A percentile compares a stretch with the other conserved stretches of the same genome.
Conservation (phyloP, 1,140 invertebrate species). For the Drosophila littoralis region DNA sequence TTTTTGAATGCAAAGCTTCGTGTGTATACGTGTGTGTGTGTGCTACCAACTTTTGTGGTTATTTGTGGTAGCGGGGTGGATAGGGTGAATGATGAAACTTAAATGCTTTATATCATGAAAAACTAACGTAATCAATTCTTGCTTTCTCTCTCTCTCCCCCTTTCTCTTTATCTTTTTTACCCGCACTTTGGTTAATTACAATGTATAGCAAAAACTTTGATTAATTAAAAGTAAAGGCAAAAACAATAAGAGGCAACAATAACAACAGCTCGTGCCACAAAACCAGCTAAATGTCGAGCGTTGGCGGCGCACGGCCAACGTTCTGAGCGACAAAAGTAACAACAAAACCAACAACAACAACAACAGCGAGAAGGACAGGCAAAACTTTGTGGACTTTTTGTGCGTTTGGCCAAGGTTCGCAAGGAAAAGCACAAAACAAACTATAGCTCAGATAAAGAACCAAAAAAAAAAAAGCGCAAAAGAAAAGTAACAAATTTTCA, state of each 20-base stretch:
- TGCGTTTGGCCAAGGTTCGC: conserved; percentile 10
- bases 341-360: conserved; percentile 20
- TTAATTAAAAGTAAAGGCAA: conserved; percentile 69
- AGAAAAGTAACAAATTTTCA: conserved; percentile 35
- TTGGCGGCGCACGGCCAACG: conserved; percentile 19
- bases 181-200: conserved; percentile 46
- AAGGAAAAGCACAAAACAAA: neutral
- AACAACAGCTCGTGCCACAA: conserved; percentile 29
- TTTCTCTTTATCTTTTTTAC: conserved; percentile 2
- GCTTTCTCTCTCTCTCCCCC: conserved; percentile 29
- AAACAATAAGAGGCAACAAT: conserved; percentile 41
- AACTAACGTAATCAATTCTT: conserved; percentile 76
- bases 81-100: conserved; percentile 20
- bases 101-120: conserved; percentile 46
- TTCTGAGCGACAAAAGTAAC: conserved; percentile 11
- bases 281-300: conserved; percentile 4
- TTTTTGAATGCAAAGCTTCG: neutral
- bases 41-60: neutral
- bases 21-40: conserved; percentile 1
- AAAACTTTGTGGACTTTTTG: conserved; percentile 18
- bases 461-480: conserved; percentile 5
- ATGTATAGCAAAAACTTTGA: conserved; percentile 71
- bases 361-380: conserved; percentile 21
- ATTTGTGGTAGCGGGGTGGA: too few species aligned
- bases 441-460: neutral